Evolutionary conservation across 35 echinoderm and acorn worm genomes (phyloP).

Genomic region (Lytechinus pictus): DNA sequence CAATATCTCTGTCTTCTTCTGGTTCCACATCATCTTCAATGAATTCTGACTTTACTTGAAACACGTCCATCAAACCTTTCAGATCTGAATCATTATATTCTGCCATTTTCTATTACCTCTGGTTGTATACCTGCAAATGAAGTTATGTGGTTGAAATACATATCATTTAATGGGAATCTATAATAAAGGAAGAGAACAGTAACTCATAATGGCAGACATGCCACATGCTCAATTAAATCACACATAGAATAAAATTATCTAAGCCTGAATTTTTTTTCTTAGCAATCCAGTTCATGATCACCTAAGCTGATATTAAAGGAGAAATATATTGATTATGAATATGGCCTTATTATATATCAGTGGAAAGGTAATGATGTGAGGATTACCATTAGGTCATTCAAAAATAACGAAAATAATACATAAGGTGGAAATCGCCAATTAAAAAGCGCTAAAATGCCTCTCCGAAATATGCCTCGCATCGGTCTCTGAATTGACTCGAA

Average conservation of each 20-base stretch:
- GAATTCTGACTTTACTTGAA: slow-evolving; percentile 36
- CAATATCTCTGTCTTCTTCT: background rate
- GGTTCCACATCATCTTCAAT: background rate
- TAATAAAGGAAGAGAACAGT: background rate
- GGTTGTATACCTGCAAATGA: background rate
- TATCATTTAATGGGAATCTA: background rate
- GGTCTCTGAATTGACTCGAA: no score
- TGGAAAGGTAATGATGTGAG: no score
- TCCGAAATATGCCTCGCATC: no score
- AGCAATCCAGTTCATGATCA: background rate
- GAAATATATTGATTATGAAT: no score
- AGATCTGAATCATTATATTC: slow-evolving; percentile 6
- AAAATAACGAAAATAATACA: no score
- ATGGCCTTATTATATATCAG: no score
- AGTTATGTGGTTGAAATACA: background rate
- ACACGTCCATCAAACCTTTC: slow-evolving; percentile 45
- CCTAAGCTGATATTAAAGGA: background rate
- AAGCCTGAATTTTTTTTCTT: background rate
- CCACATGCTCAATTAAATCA: background rate
- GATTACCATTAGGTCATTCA: no score
- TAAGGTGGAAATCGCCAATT: no score
- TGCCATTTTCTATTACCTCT: background rate
- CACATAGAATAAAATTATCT: background rate
- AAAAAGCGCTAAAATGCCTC: no score
- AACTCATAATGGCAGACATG: background rate